A percentile compares a stretch with the other conserved stretches of the same genome.
Evolutionary conservation across 2,888 invertebrate genomes (phyloP).

Genomic region (Plemyria rubiginata): DNA sequence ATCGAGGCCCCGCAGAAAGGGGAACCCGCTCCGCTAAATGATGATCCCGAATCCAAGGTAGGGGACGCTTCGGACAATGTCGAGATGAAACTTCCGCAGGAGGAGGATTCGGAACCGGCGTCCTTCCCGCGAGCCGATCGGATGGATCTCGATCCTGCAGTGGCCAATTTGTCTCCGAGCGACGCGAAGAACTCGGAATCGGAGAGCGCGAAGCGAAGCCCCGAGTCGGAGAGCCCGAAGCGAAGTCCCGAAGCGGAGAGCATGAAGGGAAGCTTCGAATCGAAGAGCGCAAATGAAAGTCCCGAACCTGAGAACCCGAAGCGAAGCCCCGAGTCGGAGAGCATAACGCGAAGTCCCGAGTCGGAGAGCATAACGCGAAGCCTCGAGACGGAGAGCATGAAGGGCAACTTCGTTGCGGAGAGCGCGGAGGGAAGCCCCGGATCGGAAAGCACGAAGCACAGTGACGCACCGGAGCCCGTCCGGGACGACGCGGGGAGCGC

Average conservation of each 20-base stretch:
- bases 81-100: background rate
- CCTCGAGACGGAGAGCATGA: conserved; percentile 1
- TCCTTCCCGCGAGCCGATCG: background rate
- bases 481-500: conserved; percentile 19
- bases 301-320: conserved; percentile 10
- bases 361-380: conserved; percentile 15
- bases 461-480: conserved; percentile 9
- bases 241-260: conserved; percentile 29
- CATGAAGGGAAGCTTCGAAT: conserved; percentile 3
- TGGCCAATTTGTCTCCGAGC: conserved; percentile 14
- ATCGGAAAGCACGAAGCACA: conserved; percentile 18
- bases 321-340: conserved; percentile 15
- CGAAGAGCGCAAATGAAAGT: conserved; percentile 13
- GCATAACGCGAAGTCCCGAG: conserved; percentile 15
- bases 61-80: background rate
- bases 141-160: conserved; percentile 9
- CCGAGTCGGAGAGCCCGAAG: conserved; percentile 11
- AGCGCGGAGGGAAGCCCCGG: background rate
- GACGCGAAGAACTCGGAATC: conserved; percentile 16
- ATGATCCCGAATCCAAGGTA: background rate
- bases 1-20: too few species aligned
- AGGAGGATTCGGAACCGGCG: conserved; percentile 3
- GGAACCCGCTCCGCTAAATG: too few species aligned
- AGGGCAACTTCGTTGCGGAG: too few species aligned
- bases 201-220: conserved; percentile 15